These are phyloP conservation scores for Montipora cactus DNA, from an alignment of 64 coral and sea anemone species.

Conservation along the genomic window DNA sequence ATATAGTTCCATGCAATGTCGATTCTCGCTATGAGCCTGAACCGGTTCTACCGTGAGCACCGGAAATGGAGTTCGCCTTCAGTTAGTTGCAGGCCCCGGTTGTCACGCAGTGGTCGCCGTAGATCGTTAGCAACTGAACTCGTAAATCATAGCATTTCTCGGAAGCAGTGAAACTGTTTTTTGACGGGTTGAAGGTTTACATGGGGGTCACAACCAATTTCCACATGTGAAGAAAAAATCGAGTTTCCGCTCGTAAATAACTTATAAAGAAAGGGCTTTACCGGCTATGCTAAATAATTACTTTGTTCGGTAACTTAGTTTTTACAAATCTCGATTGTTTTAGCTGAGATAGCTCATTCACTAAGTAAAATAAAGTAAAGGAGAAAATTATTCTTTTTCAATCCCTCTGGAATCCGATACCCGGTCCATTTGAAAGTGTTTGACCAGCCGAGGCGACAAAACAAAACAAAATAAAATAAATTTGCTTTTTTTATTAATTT, in stretches of 20 bases:
- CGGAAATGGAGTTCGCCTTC: too few relatives aligned
- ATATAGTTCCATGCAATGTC: too few relatives aligned
- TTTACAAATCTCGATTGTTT: background rate
- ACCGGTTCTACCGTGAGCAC: too few relatives aligned
- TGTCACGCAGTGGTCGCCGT: too few relatives aligned
- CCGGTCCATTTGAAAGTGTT: background rate
- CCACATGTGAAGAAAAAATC: background rate
- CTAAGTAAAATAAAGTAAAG: too few relatives aligned
- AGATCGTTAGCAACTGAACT: too few relatives aligned
- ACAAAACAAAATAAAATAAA: background rate
- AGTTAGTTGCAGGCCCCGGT: too few relatives aligned
- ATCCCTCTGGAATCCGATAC: background rate
- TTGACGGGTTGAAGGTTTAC: background rate
- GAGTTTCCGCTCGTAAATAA: background rate
- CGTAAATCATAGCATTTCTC: too few relatives aligned
- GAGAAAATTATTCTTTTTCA: background rate
- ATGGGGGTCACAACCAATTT: background rate
- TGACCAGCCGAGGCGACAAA: background rate
- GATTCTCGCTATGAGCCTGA: too few relatives aligned
- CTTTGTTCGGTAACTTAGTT: background rate
- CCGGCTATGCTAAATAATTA: background rate
- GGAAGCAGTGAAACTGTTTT: too few relatives aligned
- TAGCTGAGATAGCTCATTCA: too few relatives aligned
- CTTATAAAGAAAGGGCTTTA: background rate
- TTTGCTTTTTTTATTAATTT: background rate